Base-by-base conservation (phyloP, 2,113 vertebrate species). In the Saguinus midas region DNA sequence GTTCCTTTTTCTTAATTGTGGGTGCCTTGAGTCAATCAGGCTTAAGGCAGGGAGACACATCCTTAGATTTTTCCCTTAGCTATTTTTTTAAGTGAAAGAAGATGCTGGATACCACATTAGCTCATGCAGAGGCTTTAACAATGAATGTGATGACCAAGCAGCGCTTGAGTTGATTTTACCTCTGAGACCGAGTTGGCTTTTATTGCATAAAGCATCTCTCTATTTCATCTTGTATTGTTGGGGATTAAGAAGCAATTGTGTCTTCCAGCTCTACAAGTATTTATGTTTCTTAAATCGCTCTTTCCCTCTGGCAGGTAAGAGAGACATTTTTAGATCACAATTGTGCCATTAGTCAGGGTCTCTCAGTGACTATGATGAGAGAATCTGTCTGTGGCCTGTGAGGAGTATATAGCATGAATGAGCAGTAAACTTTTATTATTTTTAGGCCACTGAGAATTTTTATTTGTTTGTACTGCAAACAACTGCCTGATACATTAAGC, bases 41-140 rank as follows among this genome's bases (percentile, higher is more conserved):
- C 40, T 52, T 66, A 68, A 68, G 58, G 8, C 48, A 87, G 75
- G 90, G 50, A 68, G 6, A 14, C 4, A 20, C 21, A 10, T 61
- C 29, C 32, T 94, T 29, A 20, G 29, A 64, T 95, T 72, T n/a
- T 72, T 64, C 16, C n/a, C 27, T 43, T 61, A 32, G 78, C 40
- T 29, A 68, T 40, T 84, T 90, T 64, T 87, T 85, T 40, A 66
- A 94, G 18, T 85, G 61, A 79, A 85, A 89, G 52, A 94, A 72
- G 9, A 17, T 37, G 5, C 64, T 58, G 29, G 35, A 37, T 76
- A 45, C 40, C 23, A 20, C 37, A 25, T 35, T 37, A 92, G 37
- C 61, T 35, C 66, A 78, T 27, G 55, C 73, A 78, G 25, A 35
- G 8, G 5, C 58, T 93, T 95, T 86, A 52, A 21, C n/a, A 78